Evolutionary conservation across 2,113 vertebrate genomes (phyloP).

Genomic region (Nicator chloris): DNA sequence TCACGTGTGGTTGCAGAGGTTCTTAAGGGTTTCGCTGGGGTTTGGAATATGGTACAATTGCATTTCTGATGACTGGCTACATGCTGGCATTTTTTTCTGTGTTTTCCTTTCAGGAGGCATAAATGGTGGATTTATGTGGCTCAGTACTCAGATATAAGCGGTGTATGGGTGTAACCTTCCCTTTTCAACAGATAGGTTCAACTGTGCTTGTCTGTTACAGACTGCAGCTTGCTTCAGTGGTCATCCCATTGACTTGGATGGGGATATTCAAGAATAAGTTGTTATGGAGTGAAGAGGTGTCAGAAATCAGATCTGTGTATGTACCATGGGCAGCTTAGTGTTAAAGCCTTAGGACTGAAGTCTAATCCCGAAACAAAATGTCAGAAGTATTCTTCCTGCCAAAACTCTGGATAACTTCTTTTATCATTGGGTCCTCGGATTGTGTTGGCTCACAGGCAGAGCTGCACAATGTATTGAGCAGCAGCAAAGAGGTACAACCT

Average conservation of each 20-base stretch:
- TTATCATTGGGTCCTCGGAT: neutral
- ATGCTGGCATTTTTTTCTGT: neutral
- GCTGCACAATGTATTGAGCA: neutral
- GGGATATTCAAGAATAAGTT: neutral
- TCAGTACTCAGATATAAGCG: neutral
- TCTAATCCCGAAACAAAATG: conserved; percentile 14
- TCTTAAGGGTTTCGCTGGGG: neutral
- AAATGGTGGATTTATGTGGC: neutral
- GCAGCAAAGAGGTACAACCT: neutral
- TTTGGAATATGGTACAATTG: neutral
- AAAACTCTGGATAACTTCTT: conserved; percentile 31
- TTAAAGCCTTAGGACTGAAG: neutral
- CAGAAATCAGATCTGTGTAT: neutral
- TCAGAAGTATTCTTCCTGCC: neutral
- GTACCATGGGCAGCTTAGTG: neutral
- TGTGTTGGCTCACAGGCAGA: neutral
- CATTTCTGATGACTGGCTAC: neutral
- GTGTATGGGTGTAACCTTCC: neutral
- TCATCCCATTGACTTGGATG: neutral
- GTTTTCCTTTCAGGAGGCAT: neutral
- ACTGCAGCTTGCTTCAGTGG: neutral
- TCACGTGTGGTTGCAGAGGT: neutral
- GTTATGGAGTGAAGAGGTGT: neutral
- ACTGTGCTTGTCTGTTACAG: neutral
- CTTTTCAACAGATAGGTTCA: neutral